phyloP scores from a whole-genome alignment of 1,140 invertebrate genomes.

The Carposina sasakii region DNA sequence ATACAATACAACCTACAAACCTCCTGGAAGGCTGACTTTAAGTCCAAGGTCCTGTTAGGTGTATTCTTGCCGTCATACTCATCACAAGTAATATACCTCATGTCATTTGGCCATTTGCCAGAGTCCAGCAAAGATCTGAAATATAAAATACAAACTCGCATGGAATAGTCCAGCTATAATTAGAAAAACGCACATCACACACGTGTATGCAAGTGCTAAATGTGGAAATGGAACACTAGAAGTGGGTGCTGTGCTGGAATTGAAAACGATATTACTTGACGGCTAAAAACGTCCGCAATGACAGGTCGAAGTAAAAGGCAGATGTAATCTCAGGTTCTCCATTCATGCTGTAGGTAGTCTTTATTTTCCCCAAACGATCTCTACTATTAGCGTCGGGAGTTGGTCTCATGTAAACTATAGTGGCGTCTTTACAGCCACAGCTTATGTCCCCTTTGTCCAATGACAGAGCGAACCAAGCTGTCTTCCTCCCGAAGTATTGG shows the following conservation, averaged over 20 bases:
- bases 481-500: constrained; percentile 69
- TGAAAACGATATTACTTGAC: constrained; percentile 76
- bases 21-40: constrained; percentile 71
- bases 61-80: constrained; percentile 83
- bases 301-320: constrained; percentile 90
- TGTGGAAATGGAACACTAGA: too few relatives aligned
- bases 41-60: constrained; percentile 76
- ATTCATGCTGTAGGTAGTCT: constrained; percentile 79
- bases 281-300: constrained; percentile 80
- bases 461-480: constrained; percentile 75
- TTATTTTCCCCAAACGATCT: constrained; percentile 78
- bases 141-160: constrained; percentile 49
- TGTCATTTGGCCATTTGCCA: constrained; percentile 80
- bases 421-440: constrained; percentile 80
- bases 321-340: constrained; percentile 81
- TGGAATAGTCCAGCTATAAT: constrained; percentile 58
- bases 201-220: constrained; percentile 29
- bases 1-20: too few relatives aligned
- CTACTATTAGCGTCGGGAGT: constrained; percentile 74
- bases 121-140: constrained; percentile 72
- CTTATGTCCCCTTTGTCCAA: constrained; percentile 79
- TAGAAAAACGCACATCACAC: constrained; percentile 44
- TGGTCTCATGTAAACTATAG: constrained; percentile 79
- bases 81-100: constrained; percentile 83
- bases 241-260: too few relatives aligned